A percentile compares a stretch with the other conserved stretches of the same genome.
phyloP scores from a whole-genome alignment of 2,113 vertebrate genomes.

The Numenius arquata region DNA sequence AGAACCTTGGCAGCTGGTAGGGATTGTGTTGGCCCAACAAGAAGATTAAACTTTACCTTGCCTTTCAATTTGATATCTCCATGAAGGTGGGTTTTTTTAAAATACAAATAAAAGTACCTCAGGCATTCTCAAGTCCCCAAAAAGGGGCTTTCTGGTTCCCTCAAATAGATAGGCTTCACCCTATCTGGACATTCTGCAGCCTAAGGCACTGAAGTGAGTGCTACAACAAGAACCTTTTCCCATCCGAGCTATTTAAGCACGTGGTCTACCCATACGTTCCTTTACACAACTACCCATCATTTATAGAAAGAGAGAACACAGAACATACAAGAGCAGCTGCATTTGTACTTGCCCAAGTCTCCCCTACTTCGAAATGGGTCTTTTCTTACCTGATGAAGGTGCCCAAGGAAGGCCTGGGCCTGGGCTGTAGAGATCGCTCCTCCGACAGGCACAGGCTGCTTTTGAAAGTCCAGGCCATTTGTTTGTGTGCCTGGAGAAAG shows the following conservation, averaged over 20 bases:
- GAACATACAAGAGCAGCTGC: neutral
- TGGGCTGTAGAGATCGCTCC: conserved; percentile 95
- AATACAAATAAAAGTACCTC: neutral
- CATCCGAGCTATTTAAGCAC: neutral
- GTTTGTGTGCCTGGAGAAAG: conserved; percentile 87
- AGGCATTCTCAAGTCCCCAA: neutral
- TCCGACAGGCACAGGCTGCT: conserved; percentile 89
- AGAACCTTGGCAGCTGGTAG: neutral
- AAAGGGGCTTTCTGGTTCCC: neutral
- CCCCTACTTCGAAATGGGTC: neutral
- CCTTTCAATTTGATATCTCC: neutral
- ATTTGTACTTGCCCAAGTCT: neutral
- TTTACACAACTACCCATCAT: neutral
- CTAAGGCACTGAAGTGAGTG: neutral
- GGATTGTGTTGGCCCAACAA: neutral
- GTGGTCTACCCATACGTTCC: neutral
- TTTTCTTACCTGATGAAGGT: conserved; percentile 91
- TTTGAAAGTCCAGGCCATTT: conserved; percentile 98
- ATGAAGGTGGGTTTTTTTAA: neutral
- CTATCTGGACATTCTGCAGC: neutral
- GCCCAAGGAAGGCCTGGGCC: conserved; percentile 94
- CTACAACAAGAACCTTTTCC: neutral
- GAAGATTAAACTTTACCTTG: neutral
- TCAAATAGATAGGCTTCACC: neutral
- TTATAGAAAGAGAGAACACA: neutral